Evolutionary conservation across 2,113 vertebrate species (phyloP).

Genomic region (Columbina picui): DNA sequence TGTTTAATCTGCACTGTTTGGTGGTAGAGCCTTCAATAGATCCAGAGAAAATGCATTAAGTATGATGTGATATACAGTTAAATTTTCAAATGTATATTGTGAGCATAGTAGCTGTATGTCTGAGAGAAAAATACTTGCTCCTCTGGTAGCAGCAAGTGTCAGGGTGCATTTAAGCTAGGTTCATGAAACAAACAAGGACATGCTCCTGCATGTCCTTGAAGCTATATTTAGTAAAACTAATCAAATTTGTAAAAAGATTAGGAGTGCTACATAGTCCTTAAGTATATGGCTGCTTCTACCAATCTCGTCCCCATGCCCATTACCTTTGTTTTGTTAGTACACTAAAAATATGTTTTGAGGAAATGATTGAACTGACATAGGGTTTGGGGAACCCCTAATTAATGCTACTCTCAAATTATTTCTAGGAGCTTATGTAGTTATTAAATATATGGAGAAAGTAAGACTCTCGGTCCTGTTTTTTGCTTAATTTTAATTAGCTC

Average conservation of each 20-base stretch:
- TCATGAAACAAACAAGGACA: background rate
- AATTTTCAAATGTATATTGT: background rate
- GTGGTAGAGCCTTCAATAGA: background rate
- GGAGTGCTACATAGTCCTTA: background rate
- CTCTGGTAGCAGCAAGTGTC: background rate
- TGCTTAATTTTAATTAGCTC: slow-evolving; percentile 25
- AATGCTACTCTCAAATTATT: background rate
- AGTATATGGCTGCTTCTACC: background rate
- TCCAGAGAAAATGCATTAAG: background rate
- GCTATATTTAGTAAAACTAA: background rate
- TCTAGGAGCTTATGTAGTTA: background rate
- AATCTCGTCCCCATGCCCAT: background rate
- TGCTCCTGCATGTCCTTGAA: background rate
- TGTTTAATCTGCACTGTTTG: background rate
- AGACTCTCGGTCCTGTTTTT: background rate
- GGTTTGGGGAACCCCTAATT: background rate
- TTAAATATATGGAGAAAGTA: background rate
- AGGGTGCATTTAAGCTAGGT: background rate
- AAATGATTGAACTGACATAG: background rate
- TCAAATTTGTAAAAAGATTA: background rate
- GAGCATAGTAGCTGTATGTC: background rate
- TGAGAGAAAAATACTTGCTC: background rate
- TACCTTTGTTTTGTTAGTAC: background rate
- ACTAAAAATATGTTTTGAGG: background rate
- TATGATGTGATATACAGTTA: background rate